A percentile compares a stretch with the other conserved stretches of the same genome.
Evolutionary conservation across 2,113 vertebrate genomes (phyloP).

Genomic region (Podarcis muralis): DNA sequence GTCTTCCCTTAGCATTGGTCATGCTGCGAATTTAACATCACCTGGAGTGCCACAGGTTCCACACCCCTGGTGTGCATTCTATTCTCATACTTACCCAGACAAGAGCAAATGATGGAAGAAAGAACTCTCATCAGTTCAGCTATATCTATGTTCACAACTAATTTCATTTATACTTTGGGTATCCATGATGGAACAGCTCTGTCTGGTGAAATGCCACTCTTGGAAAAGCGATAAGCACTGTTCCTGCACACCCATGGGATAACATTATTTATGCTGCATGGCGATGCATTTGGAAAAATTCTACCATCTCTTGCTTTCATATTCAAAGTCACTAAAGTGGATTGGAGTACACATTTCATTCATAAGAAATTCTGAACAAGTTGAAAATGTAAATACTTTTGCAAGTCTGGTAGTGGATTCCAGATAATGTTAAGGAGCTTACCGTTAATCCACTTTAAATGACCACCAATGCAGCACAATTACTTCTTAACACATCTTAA

Average conservation of each 20-base stretch:
- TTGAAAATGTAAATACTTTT: not conserved
- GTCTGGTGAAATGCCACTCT: not conserved
- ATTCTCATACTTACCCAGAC: not conserved
- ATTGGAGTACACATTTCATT: not conserved
- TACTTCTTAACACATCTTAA: not conserved
- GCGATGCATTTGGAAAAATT: not conserved
- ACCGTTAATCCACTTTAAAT: not conserved
- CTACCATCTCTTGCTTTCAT: not conserved
- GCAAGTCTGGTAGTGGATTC: too few relatives aligned
- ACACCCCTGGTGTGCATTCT: not conserved
- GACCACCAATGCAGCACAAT: not conserved
- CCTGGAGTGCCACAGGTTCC: not conserved
- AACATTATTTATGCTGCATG: not conserved
- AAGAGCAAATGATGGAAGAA: not conserved
- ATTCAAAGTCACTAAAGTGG: not conserved
- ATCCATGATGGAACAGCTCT: not conserved
- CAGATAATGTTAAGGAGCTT: not conserved
- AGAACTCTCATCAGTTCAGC: not conserved
- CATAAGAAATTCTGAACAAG: not conserved
- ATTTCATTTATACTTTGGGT: not conserved
- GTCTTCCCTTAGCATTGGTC: not conserved
- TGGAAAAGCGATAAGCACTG: not conserved
- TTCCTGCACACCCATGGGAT: not conserved
- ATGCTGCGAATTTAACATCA: not conserved
- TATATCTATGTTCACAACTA: not conserved